A percentile compares a stretch with the other conserved stretches of the same genome.
Conservation (phyloP, 2,797 vertebrate genomes). For the Characodon lateralis region DNA sequence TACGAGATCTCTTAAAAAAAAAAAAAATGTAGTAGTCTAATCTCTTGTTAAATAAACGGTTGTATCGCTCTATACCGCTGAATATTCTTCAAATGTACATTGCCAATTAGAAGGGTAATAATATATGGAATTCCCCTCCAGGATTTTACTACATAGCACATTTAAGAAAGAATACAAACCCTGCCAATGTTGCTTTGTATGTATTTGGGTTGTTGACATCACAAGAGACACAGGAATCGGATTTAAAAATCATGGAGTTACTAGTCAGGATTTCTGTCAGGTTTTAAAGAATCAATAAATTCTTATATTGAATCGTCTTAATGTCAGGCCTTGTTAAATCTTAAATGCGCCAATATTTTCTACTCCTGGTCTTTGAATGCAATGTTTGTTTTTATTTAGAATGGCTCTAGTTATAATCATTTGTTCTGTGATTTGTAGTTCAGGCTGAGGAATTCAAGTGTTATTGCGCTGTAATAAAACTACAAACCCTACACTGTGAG, state of each 20-base stretch:
- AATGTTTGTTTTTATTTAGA: background rate
- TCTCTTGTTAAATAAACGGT: background rate
- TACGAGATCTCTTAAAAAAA: background rate
- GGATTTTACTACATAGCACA: background rate
- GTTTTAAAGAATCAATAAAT: background rate
- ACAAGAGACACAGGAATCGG: background rate
- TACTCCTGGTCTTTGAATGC: background rate
- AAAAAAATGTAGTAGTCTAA: background rate
- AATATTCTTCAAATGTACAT: background rate
- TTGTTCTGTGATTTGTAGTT: background rate
- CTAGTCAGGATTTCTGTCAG: background rate
- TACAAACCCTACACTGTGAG: too few species aligned
- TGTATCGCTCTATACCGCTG: background rate
- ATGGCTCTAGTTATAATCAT: background rate
- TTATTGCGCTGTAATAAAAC: too few species aligned
- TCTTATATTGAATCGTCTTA: background rate
- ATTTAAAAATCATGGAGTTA: background rate
- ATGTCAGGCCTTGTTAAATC: background rate
- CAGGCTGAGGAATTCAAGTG: too few species aligned
- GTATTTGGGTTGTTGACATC: background rate
- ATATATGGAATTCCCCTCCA: background rate
- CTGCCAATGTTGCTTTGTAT: background rate
- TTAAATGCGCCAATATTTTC: too few species aligned
- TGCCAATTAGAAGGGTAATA: background rate
- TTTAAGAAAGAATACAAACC: background rate